A percentile compares a stretch with the other conserved stretches of the same genome.
These are phyloP conservation scores for Phalanger gymnotis DNA, from an alignment of 2,797 vertebrate genomes.

Conservation along the genomic window DNA sequence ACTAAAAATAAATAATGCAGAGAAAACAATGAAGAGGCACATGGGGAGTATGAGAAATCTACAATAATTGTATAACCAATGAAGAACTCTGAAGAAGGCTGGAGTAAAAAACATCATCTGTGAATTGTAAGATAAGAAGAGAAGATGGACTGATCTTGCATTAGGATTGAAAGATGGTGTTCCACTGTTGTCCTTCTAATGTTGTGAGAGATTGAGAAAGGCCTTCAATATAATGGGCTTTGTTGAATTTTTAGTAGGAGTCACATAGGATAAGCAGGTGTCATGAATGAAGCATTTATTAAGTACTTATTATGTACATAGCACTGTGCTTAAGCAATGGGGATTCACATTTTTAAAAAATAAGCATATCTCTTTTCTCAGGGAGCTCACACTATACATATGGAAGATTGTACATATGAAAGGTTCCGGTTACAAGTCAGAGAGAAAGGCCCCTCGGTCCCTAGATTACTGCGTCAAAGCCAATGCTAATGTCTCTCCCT, in stretches of 20 bases:
- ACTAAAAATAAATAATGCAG: not conserved
- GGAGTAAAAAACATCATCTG: not conserved
- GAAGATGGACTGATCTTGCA: not conserved
- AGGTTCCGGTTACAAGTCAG: not conserved
- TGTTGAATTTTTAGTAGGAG: not conserved
- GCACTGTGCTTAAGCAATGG: not conserved
- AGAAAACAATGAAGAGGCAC: not conserved
- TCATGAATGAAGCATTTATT: not conserved
- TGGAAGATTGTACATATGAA: not conserved
- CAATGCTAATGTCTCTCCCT: not conserved
- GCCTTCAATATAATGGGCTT: not conserved
- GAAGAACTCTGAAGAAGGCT: not conserved
- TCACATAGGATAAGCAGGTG: not conserved
- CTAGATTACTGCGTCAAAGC: not conserved
- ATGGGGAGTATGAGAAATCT: not conserved
- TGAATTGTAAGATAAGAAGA: not conserved
- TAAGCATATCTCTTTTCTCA: not conserved
- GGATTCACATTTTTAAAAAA: not conserved
- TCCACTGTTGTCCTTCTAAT: not conserved
- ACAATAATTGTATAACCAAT: not conserved
- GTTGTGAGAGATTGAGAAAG: not conserved
- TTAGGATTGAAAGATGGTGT: not conserved
- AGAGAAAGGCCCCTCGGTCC: not conserved
- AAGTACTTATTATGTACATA: fast-evolving
- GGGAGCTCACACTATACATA: not conserved